Conservation (phyloP, 1,140 invertebrate genomes). For the Euura lappo region DNA sequence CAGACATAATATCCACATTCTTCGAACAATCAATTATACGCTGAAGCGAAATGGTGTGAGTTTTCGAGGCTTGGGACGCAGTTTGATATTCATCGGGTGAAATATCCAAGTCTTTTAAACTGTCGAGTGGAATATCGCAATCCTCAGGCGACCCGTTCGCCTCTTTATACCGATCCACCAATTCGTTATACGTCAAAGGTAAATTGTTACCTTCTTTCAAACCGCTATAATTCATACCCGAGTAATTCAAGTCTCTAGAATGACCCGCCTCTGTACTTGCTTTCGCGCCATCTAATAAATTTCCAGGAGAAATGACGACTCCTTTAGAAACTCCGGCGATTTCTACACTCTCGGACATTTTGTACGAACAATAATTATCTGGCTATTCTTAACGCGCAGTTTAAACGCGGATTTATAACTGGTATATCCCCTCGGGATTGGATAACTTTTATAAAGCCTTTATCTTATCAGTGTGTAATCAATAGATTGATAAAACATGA, state of each 20-base stretch:
- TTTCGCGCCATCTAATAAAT: not conserved
- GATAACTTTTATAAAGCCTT: not conserved
- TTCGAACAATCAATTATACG: too few species aligned
- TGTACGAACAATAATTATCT: not conserved
- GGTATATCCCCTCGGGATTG: not conserved
- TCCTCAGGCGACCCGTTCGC: too few species aligned
- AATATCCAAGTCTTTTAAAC: too few species aligned
- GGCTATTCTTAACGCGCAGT: not conserved
- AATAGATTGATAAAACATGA: not conserved
- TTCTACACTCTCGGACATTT: not conserved
- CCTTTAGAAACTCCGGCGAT: not conserved
- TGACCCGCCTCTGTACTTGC: not conserved
- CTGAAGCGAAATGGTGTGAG: too few species aligned
- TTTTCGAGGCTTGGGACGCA: too few species aligned
- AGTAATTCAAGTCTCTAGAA: not conserved
- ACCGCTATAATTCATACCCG: too few species aligned
- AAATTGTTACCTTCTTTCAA: too few species aligned
- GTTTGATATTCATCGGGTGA: too few species aligned
- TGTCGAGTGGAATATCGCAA: too few species aligned
- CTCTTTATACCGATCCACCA: too few species aligned
- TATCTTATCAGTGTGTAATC: not conserved
- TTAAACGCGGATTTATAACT: not conserved
- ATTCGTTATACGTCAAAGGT: too few species aligned
- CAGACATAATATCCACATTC: too few species aligned
- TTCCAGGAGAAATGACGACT: not conserved